Conservation (phyloP, 2,797 vertebrate genomes). For the Paramormyrops hopkinsi region DNA sequence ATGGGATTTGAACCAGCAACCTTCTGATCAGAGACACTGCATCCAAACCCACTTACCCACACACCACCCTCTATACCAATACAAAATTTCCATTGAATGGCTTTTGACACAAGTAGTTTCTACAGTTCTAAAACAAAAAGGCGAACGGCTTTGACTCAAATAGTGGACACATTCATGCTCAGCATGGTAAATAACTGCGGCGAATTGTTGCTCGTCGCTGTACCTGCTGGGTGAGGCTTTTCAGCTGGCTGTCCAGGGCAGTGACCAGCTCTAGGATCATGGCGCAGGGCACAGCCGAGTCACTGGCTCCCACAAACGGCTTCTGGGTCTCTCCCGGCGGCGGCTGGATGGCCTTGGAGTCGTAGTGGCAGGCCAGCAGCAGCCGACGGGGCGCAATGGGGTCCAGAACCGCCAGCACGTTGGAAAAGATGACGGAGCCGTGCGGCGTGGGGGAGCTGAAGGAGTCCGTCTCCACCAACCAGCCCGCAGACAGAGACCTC, state of each 20-base stretch:
- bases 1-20: background rate
- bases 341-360: slow-evolving; percentile 73
- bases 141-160: background rate
- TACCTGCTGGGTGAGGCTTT: slow-evolving; percentile 66
- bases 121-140: background rate
- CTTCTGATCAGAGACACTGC: background rate
- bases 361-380: slow-evolving; percentile 80
- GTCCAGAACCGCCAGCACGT: slow-evolving; percentile 75
- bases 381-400: slow-evolving; percentile 63
- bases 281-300: slow-evolving; percentile 84
- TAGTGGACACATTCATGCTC: background rate
- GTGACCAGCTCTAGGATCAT: slow-evolving; percentile 78
- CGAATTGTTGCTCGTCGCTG: background rate
- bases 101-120: background rate
- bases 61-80: background rate
- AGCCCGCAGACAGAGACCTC: slow-evolving; percentile 61
- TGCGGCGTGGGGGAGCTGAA: slow-evolving; percentile 70
- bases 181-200: background rate
- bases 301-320: slow-evolving; percentile 79
- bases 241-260: slow-evolving; percentile 66
- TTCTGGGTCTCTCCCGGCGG: slow-evolving; percentile 46
- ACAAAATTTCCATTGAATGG: background rate
- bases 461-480: slow-evolving; percentile 73
- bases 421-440: slow-evolving; percentile 71
- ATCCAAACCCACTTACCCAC: background rate